Base-by-base conservation (phyloP, 2,797 vertebrate species). In the Cygnus olor region DNA sequence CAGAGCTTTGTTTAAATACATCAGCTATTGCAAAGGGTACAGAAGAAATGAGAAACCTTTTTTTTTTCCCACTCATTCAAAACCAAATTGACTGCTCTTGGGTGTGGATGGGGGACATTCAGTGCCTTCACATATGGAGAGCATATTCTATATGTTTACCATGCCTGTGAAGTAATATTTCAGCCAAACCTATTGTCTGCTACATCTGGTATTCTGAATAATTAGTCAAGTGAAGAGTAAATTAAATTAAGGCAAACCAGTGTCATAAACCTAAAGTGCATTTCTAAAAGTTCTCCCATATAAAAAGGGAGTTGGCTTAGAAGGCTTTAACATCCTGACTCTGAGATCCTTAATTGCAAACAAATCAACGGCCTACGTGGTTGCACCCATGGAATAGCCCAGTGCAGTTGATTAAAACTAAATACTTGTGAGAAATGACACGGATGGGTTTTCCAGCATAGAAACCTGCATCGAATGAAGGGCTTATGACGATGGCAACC, bases 161-260 rank as follows among this genome's bases (percentile, higher is more conserved):
- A 16, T 44, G 38, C 65, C 78, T 40, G 38, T 58, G 84, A 89
- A 80, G 81, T 85, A 85, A 57, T 85, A 92, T 42, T 85, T 87
- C 88, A 82, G 76, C 93, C 25, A 40, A 73, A 95, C 38, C 82
- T 81, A 90, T 76, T 54, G 53, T 83, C 89, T 58, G 49, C 81
- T 94, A 94, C 92, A 80, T 53, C 83, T 86, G 92, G 90, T 57
- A 86, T 92, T 97, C 93, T 92, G 94, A 96, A 96, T 97, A 95
- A 96, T 94, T 61, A 6, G 13, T 65, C 90, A 95, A 97, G 94
- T 93, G 95, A 96, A 94, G 82, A 14, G 5, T 64, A 94, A 96
- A 92, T 97, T 89, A 96, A 96, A 97, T 97, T 95, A 96, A 94
- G 92, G 92, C 95, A 95, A 88, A 60, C 36, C 77, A 83, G 88